Evolutionary conservation across 1,140 invertebrate species (phyloP).

Genomic region (Eriosoma lanigerum): DNA sequence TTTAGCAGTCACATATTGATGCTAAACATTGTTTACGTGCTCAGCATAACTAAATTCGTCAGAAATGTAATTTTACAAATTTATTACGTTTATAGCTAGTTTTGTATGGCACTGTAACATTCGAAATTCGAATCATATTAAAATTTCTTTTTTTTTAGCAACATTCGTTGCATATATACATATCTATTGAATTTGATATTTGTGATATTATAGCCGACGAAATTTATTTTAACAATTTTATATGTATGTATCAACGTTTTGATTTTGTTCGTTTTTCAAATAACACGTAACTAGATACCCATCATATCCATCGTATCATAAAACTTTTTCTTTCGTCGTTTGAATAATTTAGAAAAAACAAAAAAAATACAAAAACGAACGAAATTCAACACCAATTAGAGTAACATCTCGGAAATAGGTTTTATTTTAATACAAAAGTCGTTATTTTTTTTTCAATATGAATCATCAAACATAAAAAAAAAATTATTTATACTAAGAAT

Average conservation of each 20-base stretch:
- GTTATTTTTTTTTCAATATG: not conserved
- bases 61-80: conserved; percentile 30
- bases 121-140: conserved; percentile 12
- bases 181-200: not conserved
- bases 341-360: too few species aligned
- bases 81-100: conserved; percentile 27
- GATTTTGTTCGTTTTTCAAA: not conserved
- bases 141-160: conserved; percentile 20
- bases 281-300: not conserved
- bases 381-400: conserved; percentile 13
- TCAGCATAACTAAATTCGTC: conserved; percentile 21
- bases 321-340: not conserved
- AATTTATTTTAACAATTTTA: conserved; percentile 1
- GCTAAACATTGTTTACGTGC: conserved; percentile 29
- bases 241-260: not conserved
- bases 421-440: not conserved
- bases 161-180: not conserved
- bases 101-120: too few species aligned
- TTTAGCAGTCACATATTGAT: conserved; percentile 33
- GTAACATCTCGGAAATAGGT: not conserved
- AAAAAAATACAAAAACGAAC: not conserved
- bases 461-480: too few species aligned
- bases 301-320: too few species aligned
- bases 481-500: too few species aligned
- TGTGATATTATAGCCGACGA: not conserved